Percentiles rank a stretch among this genome's conserved stretches.
phyloP scores from a whole-genome alignment of 2,797 vertebrate genomes.

The Enteromius radiatus region DNA sequence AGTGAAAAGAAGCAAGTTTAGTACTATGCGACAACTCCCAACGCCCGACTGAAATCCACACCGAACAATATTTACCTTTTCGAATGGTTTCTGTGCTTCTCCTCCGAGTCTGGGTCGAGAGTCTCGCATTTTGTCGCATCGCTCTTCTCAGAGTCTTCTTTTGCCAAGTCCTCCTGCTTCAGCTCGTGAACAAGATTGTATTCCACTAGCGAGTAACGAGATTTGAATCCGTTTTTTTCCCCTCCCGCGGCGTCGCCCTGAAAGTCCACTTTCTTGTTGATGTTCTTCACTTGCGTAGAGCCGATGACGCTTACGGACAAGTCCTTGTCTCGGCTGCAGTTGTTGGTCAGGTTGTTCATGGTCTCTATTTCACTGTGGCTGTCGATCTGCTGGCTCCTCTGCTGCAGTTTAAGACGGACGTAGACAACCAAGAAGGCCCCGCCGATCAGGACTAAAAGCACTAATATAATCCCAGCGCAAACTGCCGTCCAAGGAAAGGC shows the following conservation, averaged over 20 bases:
- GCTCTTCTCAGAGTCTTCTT: conserved; percentile 78
- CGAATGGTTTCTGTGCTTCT: conserved; percentile 82
- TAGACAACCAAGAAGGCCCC: conserved; percentile 89
- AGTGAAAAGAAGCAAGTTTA: conserved; percentile 58
- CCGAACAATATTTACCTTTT: conserved; percentile 81
- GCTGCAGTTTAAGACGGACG: conserved; percentile 87
- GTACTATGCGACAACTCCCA: neutral
- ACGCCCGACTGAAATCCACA: neutral
- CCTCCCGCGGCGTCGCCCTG: conserved; percentile 81
- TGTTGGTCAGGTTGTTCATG: conserved; percentile 98
- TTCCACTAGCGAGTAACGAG: conserved; percentile 90
- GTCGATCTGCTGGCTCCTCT: conserved; percentile 79
- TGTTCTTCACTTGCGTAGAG: conserved; percentile 93
- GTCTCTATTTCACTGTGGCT: conserved; percentile 89
- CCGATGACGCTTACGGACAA: conserved; percentile 85
- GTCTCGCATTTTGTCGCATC: conserved; percentile 82
- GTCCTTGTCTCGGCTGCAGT: conserved; percentile 93
- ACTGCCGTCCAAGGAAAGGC: conserved; percentile 94
- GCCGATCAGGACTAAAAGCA: conserved; percentile 90
- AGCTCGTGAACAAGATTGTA: conserved; percentile 96
- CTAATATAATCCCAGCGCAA: conserved; percentile 90
- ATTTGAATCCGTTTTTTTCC: conserved; percentile 90
- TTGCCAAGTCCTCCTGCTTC: conserved; percentile 82
- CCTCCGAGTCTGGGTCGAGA: conserved; percentile 81
- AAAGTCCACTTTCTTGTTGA: conserved; percentile 96